phyloP scores from a whole-genome alignment of 2,888 invertebrate genomes.

The Erebia aethiops region DNA sequence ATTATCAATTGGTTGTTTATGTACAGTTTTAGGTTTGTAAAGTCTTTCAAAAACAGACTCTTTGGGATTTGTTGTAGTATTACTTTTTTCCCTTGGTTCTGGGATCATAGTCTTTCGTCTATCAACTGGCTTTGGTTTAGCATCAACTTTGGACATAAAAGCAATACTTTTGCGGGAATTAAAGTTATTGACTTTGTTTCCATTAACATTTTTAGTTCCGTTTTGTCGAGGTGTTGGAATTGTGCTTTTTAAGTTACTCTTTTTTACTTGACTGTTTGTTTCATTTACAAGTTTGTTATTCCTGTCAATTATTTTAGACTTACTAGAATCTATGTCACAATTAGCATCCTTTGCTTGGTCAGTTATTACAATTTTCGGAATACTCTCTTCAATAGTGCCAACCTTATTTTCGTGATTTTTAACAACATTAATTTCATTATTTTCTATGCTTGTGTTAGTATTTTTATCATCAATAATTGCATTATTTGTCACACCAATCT shows the following conservation, averaged over 20 bases:
- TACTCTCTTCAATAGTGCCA: conserved; percentile 2
- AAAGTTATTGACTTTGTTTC: conserved; percentile 14
- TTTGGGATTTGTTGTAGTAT: conserved; percentile 36
- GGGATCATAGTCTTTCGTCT: conserved; percentile 49
- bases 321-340: neutral
- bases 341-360: neutral
- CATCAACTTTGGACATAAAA: conserved; percentile 19
- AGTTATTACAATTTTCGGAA: neutral
- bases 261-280: neutral
- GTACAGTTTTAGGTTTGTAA: conserved; percentile 62
- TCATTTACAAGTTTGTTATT: conserved; percentile 18
- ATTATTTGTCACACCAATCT: neutral
- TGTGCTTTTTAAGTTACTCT: neutral
- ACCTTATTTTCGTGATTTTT: conserved; percentile 7
- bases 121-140: conserved; percentile 36
- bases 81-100: conserved; percentile 31
- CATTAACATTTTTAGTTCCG: conserved; percentile 6
- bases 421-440: neutral
- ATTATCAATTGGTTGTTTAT: conserved; percentile 47
- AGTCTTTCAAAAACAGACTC: conserved; percentile 71
- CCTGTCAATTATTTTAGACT: neutral
- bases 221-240: conserved; percentile 28
- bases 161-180: conserved; percentile 25
- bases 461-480: neutral
- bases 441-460: neutral